Conservation (phyloP, 1,140 invertebrate species). For the Diorhabda elongata region DNA sequence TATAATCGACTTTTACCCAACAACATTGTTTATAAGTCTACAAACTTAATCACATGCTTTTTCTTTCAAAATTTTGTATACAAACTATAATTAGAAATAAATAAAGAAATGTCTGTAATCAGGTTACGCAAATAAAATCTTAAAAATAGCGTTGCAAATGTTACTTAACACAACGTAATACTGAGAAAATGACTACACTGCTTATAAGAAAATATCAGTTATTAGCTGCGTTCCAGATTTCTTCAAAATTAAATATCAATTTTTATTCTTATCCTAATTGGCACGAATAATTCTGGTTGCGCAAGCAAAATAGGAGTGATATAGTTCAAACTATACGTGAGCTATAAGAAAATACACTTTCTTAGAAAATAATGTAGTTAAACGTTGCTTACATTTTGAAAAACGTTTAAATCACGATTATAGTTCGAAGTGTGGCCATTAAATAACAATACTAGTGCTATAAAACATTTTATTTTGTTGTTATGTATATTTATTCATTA, state of each 20-base stretch:
- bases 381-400: too few relatives aligned
- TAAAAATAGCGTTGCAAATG: background rate
- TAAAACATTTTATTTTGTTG: too few relatives aligned
- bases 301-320: too few relatives aligned
- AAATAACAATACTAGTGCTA: too few relatives aligned
- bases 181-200: background rate
- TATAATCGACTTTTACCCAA: constrained; percentile 1
- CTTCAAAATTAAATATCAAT: background rate
- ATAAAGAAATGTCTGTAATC: background rate
- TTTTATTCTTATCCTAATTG: background rate
- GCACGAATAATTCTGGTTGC: too few relatives aligned
- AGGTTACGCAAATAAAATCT: background rate
- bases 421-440: too few relatives aligned
- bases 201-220: background rate
- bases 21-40: background rate
- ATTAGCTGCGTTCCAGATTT: background rate
- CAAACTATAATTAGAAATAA: constrained; percentile 1
- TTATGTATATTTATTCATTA: too few relatives aligned
- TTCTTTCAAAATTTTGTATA: background rate
- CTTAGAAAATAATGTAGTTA: too few relatives aligned
- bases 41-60: background rate
- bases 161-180: background rate
- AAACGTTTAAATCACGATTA: too few relatives aligned
- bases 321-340: too few relatives aligned
- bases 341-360: too few relatives aligned